phyloP scores from a whole-genome alignment of 2,888 invertebrate species.

The Lepidochrysops patricia region DNA sequence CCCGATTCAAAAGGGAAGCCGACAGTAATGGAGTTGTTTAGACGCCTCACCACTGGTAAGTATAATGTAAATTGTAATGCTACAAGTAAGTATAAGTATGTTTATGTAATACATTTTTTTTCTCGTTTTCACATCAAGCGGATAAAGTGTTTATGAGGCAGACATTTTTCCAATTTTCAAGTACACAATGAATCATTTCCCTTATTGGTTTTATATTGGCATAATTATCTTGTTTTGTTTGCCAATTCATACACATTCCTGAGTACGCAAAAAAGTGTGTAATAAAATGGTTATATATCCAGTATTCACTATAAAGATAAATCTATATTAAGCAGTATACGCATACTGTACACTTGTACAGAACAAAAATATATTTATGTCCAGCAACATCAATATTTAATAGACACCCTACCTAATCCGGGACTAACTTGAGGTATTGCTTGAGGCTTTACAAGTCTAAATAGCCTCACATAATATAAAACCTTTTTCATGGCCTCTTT shows the following conservation, averaged over 20 bases:
- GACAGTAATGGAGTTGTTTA: too few relatives aligned
- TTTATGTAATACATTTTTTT: neutral
- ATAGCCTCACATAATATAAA: neutral
- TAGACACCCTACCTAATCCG: neutral
- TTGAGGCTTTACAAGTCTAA: neutral
- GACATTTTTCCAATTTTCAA: neutral
- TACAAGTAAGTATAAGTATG: neutral
- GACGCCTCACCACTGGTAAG: too few relatives aligned
- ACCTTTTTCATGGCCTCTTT: neutral
- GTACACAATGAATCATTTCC: neutral
- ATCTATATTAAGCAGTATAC: too few relatives aligned
- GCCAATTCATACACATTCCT: neutral
- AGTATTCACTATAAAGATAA: too few relatives aligned
- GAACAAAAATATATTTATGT: too few relatives aligned
- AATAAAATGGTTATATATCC: too few relatives aligned
- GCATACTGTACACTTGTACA: too few relatives aligned
- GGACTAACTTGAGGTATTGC: too few relatives aligned
- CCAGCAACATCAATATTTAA: neutral
- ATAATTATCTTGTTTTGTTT: neutral
- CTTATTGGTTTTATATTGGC: neutral
- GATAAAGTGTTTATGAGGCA: neutral
- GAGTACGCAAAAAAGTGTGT: neutral
- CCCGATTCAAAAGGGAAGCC: too few relatives aligned
- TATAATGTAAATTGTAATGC: too few relatives aligned
- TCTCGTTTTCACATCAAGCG: neutral